Evolutionary conservation across 2,888 invertebrate species (phyloP).

Genomic region (Ichneumon xanthorius): DNA sequence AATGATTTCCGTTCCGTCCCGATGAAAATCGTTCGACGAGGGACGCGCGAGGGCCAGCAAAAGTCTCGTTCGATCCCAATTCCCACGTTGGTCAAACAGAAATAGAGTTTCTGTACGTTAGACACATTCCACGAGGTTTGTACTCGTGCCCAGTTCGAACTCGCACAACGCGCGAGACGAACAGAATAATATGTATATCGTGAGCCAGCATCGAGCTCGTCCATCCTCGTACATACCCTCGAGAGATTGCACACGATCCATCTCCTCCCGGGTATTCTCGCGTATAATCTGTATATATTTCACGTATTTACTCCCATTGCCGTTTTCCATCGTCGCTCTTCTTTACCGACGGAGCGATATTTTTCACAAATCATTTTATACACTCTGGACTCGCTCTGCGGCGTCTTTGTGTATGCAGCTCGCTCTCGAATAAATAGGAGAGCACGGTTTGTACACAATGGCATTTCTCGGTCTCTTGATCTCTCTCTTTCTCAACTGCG

Average conservation of each 20-base stretch:
- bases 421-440: slow-evolving; percentile 31
- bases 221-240: slow-evolving; percentile 23
- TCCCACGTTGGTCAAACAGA: slow-evolving; percentile 69
- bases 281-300: neutral
- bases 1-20: neutral
- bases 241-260: neutral
- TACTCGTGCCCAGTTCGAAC: slow-evolving; percentile 65
- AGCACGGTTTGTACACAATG: slow-evolving; percentile 18
- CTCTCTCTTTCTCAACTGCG: neutral
- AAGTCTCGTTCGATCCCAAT: slow-evolving; percentile 61
- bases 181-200: slow-evolving; percentile 34
- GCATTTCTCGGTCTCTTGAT: slow-evolving; percentile 16
- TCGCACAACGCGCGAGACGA: slow-evolving; percentile 1
- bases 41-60: slow-evolving; percentile 45
- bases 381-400: neutral
- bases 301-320: neutral
- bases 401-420: neutral
- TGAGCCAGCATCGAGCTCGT: slow-evolving; percentile 25
- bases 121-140: slow-evolving; percentile 63
- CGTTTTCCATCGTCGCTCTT: neutral
- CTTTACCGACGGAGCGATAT: neutral
- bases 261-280: neutral
- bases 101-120: slow-evolving; percentile 65
- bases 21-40: slow-evolving; percentile 17
- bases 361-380: neutral